Evolutionary conservation across 2,888 invertebrate species (phyloP).

Genomic region (Microdon myrmicae): DNA sequence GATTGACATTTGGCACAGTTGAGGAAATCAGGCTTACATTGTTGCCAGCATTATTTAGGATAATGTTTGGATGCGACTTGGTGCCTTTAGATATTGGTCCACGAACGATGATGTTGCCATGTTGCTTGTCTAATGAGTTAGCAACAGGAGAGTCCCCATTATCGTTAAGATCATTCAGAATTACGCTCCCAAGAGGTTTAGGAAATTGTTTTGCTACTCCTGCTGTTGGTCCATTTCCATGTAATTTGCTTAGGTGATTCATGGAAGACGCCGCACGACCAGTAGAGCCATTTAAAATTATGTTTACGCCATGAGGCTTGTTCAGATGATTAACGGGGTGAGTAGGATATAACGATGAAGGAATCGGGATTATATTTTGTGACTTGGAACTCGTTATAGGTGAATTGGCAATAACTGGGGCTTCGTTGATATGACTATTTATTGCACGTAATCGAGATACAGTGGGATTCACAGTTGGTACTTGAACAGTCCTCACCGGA

Average conservation of each 20-base stretch:
- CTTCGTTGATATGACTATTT: conserved; percentile 58
- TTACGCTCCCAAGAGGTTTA: conserved; percentile 18
- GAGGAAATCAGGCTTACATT: conserved; percentile 43
- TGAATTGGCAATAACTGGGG: conserved; percentile 60
- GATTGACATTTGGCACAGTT: conserved; percentile 55
- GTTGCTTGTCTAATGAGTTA: no score
- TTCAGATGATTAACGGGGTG: conserved; percentile 21
- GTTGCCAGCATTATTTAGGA: conserved; percentile 19
- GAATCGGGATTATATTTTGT: conserved; percentile 36
- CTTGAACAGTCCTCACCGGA: conserved; percentile 56
- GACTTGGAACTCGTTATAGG: conserved; percentile 53
- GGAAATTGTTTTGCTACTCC: conserved; percentile 35
- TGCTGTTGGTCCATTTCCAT: conserved; percentile 8
- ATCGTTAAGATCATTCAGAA: background rate
- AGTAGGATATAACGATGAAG: conserved; percentile 21
- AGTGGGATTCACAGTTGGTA: conserved; percentile 29
- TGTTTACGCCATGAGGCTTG: conserved; percentile 39
- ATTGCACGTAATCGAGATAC: conserved; percentile 58
- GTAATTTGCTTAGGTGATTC: conserved; percentile 51
- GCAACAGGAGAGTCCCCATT: no score
- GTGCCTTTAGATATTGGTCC: conserved; percentile 32
- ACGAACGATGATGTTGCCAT: conserved; percentile 14
- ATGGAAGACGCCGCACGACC: conserved; percentile 32
- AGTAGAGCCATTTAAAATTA: conserved; percentile 33
- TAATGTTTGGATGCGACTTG: conserved; percentile 13